phyloP scores from a whole-genome alignment of 2,797 vertebrate species.

The Tinamus major region DNA sequence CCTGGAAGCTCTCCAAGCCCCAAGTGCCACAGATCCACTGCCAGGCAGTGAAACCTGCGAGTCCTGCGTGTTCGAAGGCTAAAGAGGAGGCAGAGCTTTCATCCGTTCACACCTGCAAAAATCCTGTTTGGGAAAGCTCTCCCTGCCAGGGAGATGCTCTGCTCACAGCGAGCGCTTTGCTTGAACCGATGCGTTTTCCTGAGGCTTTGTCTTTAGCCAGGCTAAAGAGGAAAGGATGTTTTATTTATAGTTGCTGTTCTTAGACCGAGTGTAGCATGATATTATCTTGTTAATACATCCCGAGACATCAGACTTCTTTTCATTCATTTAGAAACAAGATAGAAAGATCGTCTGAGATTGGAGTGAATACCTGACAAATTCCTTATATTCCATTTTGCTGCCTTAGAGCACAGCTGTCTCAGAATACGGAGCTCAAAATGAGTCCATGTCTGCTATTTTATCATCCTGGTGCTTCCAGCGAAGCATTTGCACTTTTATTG shows the following conservation, averaged over 20 bases:
- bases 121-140: not conserved
- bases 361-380: not conserved
- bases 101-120: slow-evolving; percentile 15
- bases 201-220: not conserved
- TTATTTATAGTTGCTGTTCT: slow-evolving; percentile 39
- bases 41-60: not conserved
- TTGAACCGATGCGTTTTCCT: not conserved
- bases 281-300: slow-evolving; percentile 22
- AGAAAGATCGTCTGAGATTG: not conserved
- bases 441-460: not conserved
- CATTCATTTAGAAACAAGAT: slow-evolving; percentile 5
- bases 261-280: not conserved
- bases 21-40: accelerated
- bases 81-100: slow-evolving; percentile 23
- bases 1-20: not conserved
- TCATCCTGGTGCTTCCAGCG: slow-evolving; percentile 32
- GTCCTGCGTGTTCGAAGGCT: not conserved
- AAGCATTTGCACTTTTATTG: not conserved
- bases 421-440: not conserved
- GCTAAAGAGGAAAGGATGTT: not conserved
- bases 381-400: not conserved
- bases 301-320: not conserved
- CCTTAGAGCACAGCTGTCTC: accelerated
- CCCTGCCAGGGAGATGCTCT: slow-evolving; percentile 4
- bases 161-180: not conserved